Conservation (phyloP, 2,113 vertebrate genomes). For the Micronisus gabar region DNA sequence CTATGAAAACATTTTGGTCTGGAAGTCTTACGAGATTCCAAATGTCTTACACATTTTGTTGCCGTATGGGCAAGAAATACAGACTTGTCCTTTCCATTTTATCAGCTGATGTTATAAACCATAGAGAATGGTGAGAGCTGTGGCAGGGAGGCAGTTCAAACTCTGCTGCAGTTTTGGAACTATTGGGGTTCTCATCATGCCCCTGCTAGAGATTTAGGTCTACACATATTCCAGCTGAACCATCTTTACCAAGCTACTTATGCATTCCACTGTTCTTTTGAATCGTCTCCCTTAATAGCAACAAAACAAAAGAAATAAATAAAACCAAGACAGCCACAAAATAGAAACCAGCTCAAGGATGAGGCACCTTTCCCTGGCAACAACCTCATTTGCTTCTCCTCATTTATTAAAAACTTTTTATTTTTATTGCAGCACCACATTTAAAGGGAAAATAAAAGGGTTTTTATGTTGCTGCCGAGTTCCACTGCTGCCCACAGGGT, state of each 20-base stretch:
- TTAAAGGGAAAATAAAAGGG: not conserved
- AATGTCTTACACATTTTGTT: not conserved
- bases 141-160: not conserved
- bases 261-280: not conserved
- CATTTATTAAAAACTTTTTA: not conserved
- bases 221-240: not conserved
- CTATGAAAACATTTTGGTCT: not conserved
- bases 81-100: not conserved
- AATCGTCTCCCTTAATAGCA: not conserved
- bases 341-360: not conserved
- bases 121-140: not conserved
- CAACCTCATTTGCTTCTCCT: not conserved
- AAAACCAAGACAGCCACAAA: not conserved
- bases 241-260: not conserved
- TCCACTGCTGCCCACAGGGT: conserved; percentile 1
- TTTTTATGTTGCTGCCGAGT: not conserved
- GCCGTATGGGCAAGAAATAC: not conserved
- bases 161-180: not conserved
- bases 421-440: not conserved
- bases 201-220: not conserved
- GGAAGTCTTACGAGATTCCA: not conserved
- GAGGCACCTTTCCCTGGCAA: not conserved
- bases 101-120: not conserved
- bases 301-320: not conserved
- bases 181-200: not conserved